phyloP scores from a whole-genome alignment of 2,888 invertebrate genomes.

The Synanthedon tipuliformis region DNA sequence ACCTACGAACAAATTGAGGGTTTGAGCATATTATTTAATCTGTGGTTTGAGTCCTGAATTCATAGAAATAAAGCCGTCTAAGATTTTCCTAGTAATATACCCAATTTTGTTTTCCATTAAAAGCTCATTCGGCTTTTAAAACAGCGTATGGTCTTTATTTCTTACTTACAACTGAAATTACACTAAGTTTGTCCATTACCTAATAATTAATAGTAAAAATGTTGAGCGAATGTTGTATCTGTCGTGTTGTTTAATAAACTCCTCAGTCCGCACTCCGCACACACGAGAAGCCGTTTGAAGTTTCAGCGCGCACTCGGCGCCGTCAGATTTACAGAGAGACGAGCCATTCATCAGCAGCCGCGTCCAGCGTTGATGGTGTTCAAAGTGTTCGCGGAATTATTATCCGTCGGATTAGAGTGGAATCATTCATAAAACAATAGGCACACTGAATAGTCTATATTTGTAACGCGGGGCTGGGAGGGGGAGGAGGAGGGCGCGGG shows the following conservation, averaged over 20 bases:
- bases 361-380: conserved; percentile 1
- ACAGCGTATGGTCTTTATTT: background rate
- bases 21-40: no score
- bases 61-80: background rate
- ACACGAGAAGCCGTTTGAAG: background rate
- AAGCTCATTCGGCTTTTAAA: background rate
- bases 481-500: background rate
- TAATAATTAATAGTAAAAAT: no score
- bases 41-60: no score
- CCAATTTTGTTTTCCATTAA: background rate
- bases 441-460: conserved; percentile 16
- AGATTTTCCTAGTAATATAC: background rate
- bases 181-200: no score
- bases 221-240: no score
- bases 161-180: background rate
- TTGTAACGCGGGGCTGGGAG: conserved; percentile 4
- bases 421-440: conserved; percentile 17
- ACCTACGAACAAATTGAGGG: no score
- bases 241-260: no score
- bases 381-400: conserved; percentile 4
- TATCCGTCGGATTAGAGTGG: background rate
- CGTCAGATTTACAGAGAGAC: background rate
- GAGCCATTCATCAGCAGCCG: conserved; percentile 4
- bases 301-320: background rate
- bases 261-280: no score